Percentiles rank a stretch among this genome's conserved stretches.
Evolutionary conservation across 2,113 vertebrate species (phyloP).

Genomic region (Salminus brasiliensis): DNA sequence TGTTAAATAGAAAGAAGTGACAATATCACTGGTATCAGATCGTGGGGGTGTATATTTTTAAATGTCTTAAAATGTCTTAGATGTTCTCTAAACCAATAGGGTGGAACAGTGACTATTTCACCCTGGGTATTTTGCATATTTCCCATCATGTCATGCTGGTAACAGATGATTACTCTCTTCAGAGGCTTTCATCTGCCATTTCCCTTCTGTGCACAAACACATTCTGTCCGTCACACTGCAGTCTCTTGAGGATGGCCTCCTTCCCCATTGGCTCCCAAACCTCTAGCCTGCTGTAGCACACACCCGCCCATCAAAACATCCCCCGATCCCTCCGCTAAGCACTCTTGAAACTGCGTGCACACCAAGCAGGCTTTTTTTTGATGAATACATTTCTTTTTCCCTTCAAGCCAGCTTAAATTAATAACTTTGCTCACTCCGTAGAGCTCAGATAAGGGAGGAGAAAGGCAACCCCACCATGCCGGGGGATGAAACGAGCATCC

Average conservation of each 20-base stretch:
- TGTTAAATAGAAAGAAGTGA: neutral
- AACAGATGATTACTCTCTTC: slow-evolving; percentile 80
- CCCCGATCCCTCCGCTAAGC: neutral
- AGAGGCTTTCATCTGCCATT: slow-evolving; percentile 67
- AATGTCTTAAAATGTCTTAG: slow-evolving; percentile 53
- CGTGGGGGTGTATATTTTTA: slow-evolving; percentile 52
- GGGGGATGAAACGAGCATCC: neutral
- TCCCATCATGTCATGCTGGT: slow-evolving; percentile 79
- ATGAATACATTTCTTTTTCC: slow-evolving; percentile 16
- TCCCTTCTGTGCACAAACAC: slow-evolving; percentile 33
- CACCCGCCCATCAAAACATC: slow-evolving; percentile 65
- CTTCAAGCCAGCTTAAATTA: slow-evolving; percentile 6
- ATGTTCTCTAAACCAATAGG: slow-evolving; percentile 71
- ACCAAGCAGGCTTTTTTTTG: slow-evolving; percentile 16
- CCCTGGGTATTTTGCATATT: slow-evolving; percentile 76
- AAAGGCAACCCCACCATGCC: neutral
- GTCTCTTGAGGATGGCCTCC: slow-evolving; percentile 52
- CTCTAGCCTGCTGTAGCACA: slow-evolving; percentile 43
- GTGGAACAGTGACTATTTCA: slow-evolving; percentile 72
- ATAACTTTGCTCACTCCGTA: slow-evolving; percentile 2
- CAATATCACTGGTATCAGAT: neutral
- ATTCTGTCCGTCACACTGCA: slow-evolving; percentile 35
- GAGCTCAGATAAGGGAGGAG: neutral
- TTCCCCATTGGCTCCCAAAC: slow-evolving; percentile 7
- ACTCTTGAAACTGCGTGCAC: neutral